Conservation (phyloP, 2,797 vertebrate genomes). For the Petrocephalus sullivani region DNA sequence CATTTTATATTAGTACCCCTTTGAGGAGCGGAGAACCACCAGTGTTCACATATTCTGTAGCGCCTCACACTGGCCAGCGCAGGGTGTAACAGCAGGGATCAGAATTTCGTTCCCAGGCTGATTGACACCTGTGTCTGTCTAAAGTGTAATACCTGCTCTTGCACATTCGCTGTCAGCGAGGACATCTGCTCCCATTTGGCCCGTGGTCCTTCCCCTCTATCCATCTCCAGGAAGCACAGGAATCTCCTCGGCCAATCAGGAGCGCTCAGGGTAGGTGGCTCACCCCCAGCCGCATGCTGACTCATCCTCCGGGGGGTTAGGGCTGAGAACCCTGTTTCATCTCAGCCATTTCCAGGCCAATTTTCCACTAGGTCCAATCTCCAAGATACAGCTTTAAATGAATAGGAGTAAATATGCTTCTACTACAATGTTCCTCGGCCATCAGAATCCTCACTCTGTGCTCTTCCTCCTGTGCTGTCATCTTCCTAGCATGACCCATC, state of each 20-base stretch:
- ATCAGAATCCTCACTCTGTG: neutral
- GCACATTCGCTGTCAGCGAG: neutral
- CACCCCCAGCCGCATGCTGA: neutral
- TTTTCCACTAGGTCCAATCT: neutral
- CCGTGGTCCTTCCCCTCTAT: neutral
- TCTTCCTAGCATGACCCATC: neutral
- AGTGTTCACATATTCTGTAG: neutral
- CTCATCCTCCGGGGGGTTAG: neutral
- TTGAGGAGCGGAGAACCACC: neutral
- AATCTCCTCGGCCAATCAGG: neutral
- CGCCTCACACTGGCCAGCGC: neutral
- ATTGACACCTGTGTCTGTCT: neutral
- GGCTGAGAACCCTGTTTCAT: neutral
- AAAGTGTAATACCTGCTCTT: neutral
- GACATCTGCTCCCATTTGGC: neutral
- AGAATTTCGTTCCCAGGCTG: neutral
- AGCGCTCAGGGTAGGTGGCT: neutral
- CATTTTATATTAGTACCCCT: neutral
- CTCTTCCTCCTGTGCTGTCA: neutral
- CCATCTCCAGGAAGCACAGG: neutral
- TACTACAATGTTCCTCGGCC: neutral
- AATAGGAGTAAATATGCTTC: neutral
- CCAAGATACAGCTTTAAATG: neutral
- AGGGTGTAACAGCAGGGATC: neutral
- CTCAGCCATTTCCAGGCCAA: neutral